Base-by-base conservation (phyloP, 2,113 vertebrate genomes). In the Columba livia region DNA sequence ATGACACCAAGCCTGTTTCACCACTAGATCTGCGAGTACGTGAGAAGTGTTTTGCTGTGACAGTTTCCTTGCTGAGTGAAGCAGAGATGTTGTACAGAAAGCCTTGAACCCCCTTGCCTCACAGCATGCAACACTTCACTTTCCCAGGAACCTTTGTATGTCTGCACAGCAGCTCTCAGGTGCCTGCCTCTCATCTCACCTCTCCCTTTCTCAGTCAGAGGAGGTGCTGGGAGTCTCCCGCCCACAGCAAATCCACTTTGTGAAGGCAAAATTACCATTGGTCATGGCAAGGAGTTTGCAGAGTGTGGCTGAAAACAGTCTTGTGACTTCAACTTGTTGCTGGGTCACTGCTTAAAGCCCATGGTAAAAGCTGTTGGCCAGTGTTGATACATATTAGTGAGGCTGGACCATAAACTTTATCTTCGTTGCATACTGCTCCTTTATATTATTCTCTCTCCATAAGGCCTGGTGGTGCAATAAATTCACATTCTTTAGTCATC, bases 121-220 rank as follows among this genome's bases (percentile, higher is more conserved):
- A 17, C 70, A 60, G 42, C 57, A 25, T 10, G 53, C 29, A 56
- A 5, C 3, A 2, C 25, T 93, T 82, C 16, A 42, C 82, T 93
- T 81, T 94, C 84, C 80, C 84, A 78, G 83, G 51, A 92, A 73
- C 47, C 44, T 47, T 69, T 65, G 32, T 25, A 47, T 16, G 23
- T 26, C 73, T 72, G 61, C 15, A 13, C 40, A 75, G 62, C 57
- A 69, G 57, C 19, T 42, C 11, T 47, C 71, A 58, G 71, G 67
- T 86, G 38, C 77, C 61, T 34, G 53, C 38, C 70, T 71, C 84
- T 87, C 19, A 12, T 48, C 74, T 89, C 61, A 19, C 38, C 38
- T 75, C 58, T 89, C 24, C 32, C 28, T 69, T 72, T 32, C 74
- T 79, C 57, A 11, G 66, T 42, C 66, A 34, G 8, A 48, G 31